phyloP scores from a whole-genome alignment of 1,140 invertebrate species.

The Megalonaias nervosa region DNA sequence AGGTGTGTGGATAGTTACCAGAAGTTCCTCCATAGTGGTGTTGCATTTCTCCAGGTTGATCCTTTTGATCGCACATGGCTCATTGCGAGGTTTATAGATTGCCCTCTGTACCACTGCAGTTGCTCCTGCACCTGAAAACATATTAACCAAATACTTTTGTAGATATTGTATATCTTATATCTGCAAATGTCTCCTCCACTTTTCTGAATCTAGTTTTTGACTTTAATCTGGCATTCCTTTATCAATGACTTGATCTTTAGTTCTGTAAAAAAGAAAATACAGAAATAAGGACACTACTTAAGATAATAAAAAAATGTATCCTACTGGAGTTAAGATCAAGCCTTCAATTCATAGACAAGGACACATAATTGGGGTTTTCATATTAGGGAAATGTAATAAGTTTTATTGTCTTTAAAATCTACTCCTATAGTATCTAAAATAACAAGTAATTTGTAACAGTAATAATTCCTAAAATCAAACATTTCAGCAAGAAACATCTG shows the following conservation, averaged over 20 bases:
- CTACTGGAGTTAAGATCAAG: neutral
- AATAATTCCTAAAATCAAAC: no score
- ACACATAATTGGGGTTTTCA: no score
- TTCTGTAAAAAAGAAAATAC: neutral
- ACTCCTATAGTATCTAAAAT: no score
- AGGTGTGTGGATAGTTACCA: conserved; percentile 73
- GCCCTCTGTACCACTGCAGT: conserved; percentile 97
- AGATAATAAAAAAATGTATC: conserved; percentile 1
- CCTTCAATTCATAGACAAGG: no score
- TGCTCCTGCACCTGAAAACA: conserved; percentile 86
- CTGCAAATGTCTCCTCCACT: no score
- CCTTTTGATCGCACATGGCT: conserved; percentile 98
- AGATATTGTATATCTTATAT: neutral
- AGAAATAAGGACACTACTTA: neutral
- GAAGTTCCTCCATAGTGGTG: conserved; percentile 97
- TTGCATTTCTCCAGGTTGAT: conserved; percentile 99
- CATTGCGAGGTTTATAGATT: conserved; percentile 90
- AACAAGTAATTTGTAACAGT: no score
- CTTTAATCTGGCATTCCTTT: neutral
- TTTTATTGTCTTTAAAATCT: no score
- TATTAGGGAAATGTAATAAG: no score
- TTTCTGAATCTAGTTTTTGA: neutral
- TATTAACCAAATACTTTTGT: neutral
- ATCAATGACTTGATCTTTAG: neutral
- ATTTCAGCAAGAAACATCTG: no score